A percentile compares a stretch with the other conserved stretches of the same genome.
Conservation (phyloP, 2,113 vertebrate genomes). For the Platichthys stellatus region DNA sequence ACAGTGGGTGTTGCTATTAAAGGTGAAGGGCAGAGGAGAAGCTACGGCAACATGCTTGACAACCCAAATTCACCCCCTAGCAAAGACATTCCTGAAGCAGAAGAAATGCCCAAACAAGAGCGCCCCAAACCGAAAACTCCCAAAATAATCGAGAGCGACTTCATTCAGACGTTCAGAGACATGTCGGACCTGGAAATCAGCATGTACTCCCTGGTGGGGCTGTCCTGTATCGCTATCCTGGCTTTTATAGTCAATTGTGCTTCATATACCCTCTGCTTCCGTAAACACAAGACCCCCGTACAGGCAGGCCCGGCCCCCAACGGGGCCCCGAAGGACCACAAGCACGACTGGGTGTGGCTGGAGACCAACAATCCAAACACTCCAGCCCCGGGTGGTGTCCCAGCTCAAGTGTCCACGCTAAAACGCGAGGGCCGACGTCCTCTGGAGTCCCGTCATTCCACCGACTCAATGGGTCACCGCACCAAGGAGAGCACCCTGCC, state of each 20-base stretch:
- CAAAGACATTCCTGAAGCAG: conserved; percentile 74
- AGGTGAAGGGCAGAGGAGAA: conserved; percentile 52
- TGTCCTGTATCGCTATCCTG: conserved; percentile 90
- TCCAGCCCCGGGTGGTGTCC: conserved; percentile 67
- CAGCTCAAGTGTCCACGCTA: conserved; percentile 78
- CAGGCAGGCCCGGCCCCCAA: conserved; percentile 80
- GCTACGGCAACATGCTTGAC: conserved; percentile 79
- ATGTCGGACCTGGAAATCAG: conserved; percentile 92
- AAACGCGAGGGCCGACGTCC: conserved; percentile 65
- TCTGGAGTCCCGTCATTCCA: conserved; percentile 53
- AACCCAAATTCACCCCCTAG: conserved; percentile 79
- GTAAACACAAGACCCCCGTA: conserved; percentile 85
- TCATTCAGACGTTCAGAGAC: conserved; percentile 77
- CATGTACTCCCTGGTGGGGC: conserved; percentile 90
- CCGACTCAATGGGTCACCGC: conserved; percentile 52
- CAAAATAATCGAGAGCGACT: conserved; percentile 78
- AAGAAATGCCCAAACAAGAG: not conserved
- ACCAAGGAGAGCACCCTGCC: conserved; percentile 46
- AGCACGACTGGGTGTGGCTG: conserved; percentile 93
- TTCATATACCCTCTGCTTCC: conserved; percentile 86
- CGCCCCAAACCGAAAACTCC: conserved; percentile 69
- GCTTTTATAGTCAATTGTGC: conserved; percentile 91
- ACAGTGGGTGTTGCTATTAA: conserved; percentile 14
- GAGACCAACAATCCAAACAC: conserved; percentile 75
- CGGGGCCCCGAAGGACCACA: conserved; percentile 84